A percentile compares a stretch with the other conserved stretches of the same genome.
phyloP scores from a whole-genome alignment of 2,113 vertebrate species.

The Madoqua kirkii region DNA sequence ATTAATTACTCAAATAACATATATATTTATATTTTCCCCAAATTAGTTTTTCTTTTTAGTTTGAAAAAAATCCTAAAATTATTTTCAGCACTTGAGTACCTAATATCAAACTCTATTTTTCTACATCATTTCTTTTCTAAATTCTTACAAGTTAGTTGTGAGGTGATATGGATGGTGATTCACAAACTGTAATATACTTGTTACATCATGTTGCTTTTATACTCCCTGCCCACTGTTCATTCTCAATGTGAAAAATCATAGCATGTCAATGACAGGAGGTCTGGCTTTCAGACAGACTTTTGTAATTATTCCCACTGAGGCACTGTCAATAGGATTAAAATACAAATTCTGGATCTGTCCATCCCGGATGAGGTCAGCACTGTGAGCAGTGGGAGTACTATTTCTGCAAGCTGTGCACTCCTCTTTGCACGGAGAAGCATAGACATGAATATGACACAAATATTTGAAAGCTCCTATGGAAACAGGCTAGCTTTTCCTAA shows the following conservation, averaged over 20 bases:
- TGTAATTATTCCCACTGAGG: conserved; percentile 86
- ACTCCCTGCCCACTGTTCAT: conserved; percentile 77
- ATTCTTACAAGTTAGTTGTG: conserved; percentile 63
- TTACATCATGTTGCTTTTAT: conserved; percentile 79
- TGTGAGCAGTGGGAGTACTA: conserved; percentile 77
- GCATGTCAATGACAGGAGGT: conserved; percentile 80
- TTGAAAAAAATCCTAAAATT: conserved; percentile 3
- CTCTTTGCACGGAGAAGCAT: conserved; percentile 67
- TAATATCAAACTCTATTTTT: conserved; percentile 44
- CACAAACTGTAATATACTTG: conserved; percentile 72
- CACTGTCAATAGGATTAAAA: conserved; percentile 85
- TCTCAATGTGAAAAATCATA: conserved; percentile 76
- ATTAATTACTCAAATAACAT: not conserved
- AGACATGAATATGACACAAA: conserved; percentile 76
- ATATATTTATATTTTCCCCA: not conserved
- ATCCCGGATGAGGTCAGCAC: conserved; percentile 82
- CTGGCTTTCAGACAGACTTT: conserved; percentile 80
- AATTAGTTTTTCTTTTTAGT: not conserved
- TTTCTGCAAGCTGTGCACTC: conserved; percentile 79
- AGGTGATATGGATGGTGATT: conserved; percentile 56
- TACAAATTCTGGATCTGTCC: conserved; percentile 79
- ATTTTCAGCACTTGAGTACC: not conserved
- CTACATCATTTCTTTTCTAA: conserved; percentile 34
- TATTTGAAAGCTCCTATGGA: conserved; percentile 79
- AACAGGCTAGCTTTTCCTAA: conserved; percentile 65